A percentile compares a stretch with the other conserved stretches of the same genome.
These are phyloP conservation scores for Labeo rohita DNA, from an alignment of 2,113 vertebrate genomes.

Conservation along the genomic window DNA sequence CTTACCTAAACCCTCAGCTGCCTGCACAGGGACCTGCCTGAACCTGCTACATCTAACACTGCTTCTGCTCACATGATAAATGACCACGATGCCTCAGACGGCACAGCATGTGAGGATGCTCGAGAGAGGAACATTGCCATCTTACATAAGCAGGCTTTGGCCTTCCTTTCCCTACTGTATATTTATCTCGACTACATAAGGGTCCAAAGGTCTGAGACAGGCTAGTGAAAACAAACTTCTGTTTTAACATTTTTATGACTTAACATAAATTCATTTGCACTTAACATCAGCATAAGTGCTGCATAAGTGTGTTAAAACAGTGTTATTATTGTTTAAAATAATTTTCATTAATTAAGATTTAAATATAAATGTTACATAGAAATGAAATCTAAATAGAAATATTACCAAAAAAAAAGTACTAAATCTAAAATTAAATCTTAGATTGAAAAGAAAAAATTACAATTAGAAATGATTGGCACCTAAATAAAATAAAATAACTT, in stretches of 20 bases:
- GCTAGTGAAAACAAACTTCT: background rate
- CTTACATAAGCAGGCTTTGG: slow-evolving; percentile 36
- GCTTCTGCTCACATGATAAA: slow-evolving; percentile 53
- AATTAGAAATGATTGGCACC: too few species aligned
- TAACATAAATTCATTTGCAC: background rate
- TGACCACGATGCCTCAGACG: slow-evolving; percentile 45
- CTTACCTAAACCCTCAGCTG: slow-evolving; percentile 44
- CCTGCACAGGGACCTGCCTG: slow-evolving; percentile 42
- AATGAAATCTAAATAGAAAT: too few species aligned
- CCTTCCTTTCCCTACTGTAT: background rate
- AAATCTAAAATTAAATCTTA: too few species aligned
- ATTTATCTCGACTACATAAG: background rate
- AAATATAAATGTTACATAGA: too few species aligned
- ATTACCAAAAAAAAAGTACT: too few species aligned
- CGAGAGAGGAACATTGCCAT: background rate
- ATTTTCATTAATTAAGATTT: too few species aligned
- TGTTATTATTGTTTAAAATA: background rate
- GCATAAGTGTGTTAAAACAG: background rate
- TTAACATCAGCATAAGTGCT: background rate
- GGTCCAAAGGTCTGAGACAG: background rate
- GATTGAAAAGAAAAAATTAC: too few species aligned
- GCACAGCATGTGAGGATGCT: slow-evolving; percentile 20
- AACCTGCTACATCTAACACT: slow-evolving; percentile 43
- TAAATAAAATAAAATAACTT: too few species aligned
- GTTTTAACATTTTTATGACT: background rate